Conservation (phyloP, 2,113 vertebrate genomes). For the Megaceryle torquata region DNA sequence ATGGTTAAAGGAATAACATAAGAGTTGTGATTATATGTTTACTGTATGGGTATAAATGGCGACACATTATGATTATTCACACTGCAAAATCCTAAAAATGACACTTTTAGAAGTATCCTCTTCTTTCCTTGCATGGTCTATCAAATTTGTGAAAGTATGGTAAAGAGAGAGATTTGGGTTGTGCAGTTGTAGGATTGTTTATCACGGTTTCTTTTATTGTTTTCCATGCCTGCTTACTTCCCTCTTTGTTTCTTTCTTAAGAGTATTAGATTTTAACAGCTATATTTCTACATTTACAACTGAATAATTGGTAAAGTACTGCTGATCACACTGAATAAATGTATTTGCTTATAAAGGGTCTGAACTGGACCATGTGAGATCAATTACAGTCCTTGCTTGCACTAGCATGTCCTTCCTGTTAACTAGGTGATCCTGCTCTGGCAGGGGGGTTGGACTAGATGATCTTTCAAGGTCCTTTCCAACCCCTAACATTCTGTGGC, state of each 20-base stretch:
- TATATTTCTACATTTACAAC: background rate
- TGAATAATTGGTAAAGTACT: background rate
- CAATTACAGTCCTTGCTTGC: background rate
- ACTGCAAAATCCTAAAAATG: background rate
- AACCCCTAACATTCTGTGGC: no score
- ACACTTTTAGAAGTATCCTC: background rate
- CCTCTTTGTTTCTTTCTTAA: background rate
- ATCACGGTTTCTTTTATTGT: background rate
- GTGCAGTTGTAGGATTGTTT: background rate
- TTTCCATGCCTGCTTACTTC: background rate
- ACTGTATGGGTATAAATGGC: background rate
- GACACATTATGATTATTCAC: background rate
- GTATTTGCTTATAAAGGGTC: background rate
- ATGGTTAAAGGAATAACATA: background rate
- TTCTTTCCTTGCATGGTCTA: background rate
- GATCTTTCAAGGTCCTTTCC: no score
- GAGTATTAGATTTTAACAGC: background rate
- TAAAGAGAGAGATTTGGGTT: background rate
- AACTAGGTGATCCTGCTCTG: no score
- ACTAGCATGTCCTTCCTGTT: background rate
- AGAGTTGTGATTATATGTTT: background rate
- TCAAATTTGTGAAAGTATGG: background rate
- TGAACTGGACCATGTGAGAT: background rate
- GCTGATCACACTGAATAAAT: background rate
- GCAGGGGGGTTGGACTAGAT: no score